Evolutionary conservation across 1,140 invertebrate genomes (phyloP), one percentile per base, ranked within the genome.

Genomic region (Neuroterus valhalla): DNA sequence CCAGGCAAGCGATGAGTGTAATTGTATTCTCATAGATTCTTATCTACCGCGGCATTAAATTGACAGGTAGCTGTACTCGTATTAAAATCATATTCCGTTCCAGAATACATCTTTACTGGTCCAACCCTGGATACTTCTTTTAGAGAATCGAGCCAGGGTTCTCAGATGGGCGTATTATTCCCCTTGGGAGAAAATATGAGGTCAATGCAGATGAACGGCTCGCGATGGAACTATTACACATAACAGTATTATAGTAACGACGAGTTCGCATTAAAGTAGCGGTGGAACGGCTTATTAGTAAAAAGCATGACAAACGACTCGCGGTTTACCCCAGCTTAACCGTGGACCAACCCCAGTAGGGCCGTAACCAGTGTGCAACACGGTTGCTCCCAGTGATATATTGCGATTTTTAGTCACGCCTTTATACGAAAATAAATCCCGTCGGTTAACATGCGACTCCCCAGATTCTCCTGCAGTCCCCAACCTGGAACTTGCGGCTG

Each of bases 251-350:
- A 46, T 42, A 46, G 66, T 67, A 42, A 44, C 31, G 66, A 43
- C 46, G 23, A 26, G n/a, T 45, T 15, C 72, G 80, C 80, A 80
- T 79, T 82, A 81, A 75, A 78, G 77, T 70, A 68, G 74, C 74
- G 79, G 78, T 75, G 70, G 68, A 72, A 50, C 79, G 76, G 82
- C 82, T 85, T 85, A 85, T 85, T 85, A 85, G 84, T 84, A 85
- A 85, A 85, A 85, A 85, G 84, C 82, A 84, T 85, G 84, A 85
- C 82, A 85, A 85, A 85, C 83, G 84, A 76, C 83, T 78, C 80
- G 84, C 76, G 84, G 84, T 85, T 84, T 78, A 77, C 75, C 75
- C 75, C 71, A 71, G 71, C 75, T 77, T 82, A 82, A 75, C 78
- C 72, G 82, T 52, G 70, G 72, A 82, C 79, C 81, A 79, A 84